These are phyloP conservation scores for Polydrusus tereticollis DNA, from an alignment of 2,888 invertebrate genomes.

Conservation along the genomic window DNA sequence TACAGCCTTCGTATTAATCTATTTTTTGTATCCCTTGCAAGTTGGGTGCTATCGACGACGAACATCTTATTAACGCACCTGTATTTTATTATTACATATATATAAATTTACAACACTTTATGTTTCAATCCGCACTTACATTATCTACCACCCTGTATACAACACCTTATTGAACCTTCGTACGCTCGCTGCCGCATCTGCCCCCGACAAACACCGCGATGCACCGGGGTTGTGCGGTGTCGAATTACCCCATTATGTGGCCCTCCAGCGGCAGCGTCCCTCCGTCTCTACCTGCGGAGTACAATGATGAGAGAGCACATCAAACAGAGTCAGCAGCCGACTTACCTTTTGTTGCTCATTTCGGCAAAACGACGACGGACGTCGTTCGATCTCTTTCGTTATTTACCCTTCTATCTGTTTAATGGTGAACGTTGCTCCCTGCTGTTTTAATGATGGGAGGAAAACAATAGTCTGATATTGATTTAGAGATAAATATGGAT, in stretches of 20 bases:
- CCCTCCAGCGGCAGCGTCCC: conserved; percentile 22
- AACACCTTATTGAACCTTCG: conserved; percentile 4
- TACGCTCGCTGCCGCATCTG: conserved; percentile 24
- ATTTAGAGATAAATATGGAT: neutral
- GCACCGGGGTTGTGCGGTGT: conserved; percentile 29
- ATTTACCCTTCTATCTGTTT: conserved; percentile 24
- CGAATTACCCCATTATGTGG: conserved; percentile 39
- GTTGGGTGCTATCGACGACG: too few species aligned
- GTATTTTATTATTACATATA: too few species aligned
- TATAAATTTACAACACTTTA: too few species aligned
- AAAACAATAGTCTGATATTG: neutral
- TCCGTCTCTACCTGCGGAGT: conserved; percentile 15
- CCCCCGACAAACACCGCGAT: conserved; percentile 17
- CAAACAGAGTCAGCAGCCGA: conserved; percentile 9
- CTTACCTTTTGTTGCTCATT: conserved; percentile 40
- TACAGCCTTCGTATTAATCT: too few species aligned
- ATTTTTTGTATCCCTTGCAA: too few species aligned
- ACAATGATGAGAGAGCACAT: conserved; percentile 18
- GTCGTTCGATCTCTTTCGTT: conserved; percentile 16
- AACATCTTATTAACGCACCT: too few species aligned
- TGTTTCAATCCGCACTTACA: too few species aligned
- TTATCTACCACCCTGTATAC: neutral
- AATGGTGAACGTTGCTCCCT: conserved; percentile 12
- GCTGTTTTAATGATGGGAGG: conserved; percentile 21
- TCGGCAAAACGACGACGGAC: conserved; percentile 8